Conservation (phyloP, 1,140 invertebrate species). For the Coptotermes formosanus region DNA sequence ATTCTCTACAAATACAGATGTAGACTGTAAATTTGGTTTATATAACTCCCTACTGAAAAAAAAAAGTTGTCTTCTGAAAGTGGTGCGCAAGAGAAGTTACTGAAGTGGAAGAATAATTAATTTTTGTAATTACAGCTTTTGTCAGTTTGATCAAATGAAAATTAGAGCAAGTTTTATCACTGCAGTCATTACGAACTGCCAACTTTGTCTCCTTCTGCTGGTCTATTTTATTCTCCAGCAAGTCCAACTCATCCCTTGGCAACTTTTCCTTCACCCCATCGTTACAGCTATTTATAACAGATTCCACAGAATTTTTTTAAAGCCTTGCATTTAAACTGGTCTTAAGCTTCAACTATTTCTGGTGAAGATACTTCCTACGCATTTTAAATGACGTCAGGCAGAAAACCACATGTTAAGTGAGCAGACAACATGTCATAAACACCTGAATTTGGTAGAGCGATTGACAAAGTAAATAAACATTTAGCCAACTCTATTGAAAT, state of each 20-base stretch:
- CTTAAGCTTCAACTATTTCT: not conserved
- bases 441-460: not conserved
- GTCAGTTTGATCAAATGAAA: too few species aligned
- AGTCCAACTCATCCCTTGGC: not conserved
- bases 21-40: too few species aligned
- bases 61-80: too few species aligned
- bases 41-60: too few species aligned
- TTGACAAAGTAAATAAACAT: too few species aligned
- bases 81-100: too few species aligned
- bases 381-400: conserved; percentile 9
- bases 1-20: too few species aligned
- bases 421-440: not conserved
- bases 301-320: not conserved
- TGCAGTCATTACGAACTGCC: not conserved
- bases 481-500: too few species aligned
- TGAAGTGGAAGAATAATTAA: too few species aligned
- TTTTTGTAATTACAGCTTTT: too few species aligned
- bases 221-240: not conserved
- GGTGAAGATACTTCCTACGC: not conserved
- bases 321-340: not conserved
- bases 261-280: not conserved
- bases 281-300: not conserved
- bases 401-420: not conserved
- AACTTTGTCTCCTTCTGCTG: not conserved
- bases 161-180: too few species aligned